Base-by-base conservation (phyloP, 1,140 invertebrate genomes). In the Pissodes strobi region DNA sequence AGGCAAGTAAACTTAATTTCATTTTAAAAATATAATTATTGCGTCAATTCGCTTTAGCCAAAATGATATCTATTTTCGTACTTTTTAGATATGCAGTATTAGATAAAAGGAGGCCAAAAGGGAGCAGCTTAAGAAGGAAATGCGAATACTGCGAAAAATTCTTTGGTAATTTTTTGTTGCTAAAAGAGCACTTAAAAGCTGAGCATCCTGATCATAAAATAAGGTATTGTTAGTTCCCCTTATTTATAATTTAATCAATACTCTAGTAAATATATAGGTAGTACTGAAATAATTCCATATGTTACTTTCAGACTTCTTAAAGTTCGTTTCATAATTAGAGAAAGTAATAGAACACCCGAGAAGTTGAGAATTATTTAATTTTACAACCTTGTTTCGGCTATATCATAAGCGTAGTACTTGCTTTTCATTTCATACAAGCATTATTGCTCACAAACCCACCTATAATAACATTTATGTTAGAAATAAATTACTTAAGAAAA, bases 181-280 rank as follows among this genome's bases (percentile, higher is more conserved):
- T 91, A 5, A 88, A 88, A 66, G 76, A 83, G 15, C 91, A 93
- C 76, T 79, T 91, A 5, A 73, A 84, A 9, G 71, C 77, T n/a
- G 63, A 79, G 23, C 90, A 93, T 79, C 82, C 82, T 0, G 79
- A 87, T 39, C 70, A 79, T 19, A 82, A 80, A 64, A 78, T 81
- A 60, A 83, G 81, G 84, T 84, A 71, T n/a, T n/a, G n/a, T n/a
- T n/a, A 62, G 69, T 27, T 27, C 25, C 25, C n/a, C n/a, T n/a
- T n/a, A n/a, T n/a, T n/a, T n/a, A n/a, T n/a, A n/a, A n/a, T n/a
- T n/a, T n/a, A n/a, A n/a, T n/a, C n/a, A n/a, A n/a, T n/a, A n/a
- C n/a, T n/a, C n/a, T n/a, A n/a, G n/a, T n/a, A n/a, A n/a, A n/a
- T n/a, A n/a, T n/a, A n/a, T n/a, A n/a, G n/a, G n/a, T n/a, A n/a